Conservation (phyloP, 2,888 invertebrate genomes). For the Parasteatoda lunata region DNA sequence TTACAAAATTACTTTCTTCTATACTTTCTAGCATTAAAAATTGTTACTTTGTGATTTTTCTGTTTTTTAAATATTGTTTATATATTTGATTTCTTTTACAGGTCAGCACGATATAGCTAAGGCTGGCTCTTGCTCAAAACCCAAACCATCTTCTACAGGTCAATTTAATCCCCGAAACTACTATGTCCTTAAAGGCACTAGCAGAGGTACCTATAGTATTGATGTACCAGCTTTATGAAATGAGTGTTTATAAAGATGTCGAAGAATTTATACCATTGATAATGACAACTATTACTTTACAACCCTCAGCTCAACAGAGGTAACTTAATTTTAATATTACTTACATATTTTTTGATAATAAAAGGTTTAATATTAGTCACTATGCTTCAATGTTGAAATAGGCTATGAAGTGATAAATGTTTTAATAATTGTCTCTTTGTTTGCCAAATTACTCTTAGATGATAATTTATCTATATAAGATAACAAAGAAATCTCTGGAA, state of each 20-base stretch:
- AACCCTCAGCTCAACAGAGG: conserved; percentile 88
- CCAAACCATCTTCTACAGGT: conserved; percentile 84
- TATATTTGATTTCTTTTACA: conserved; percentile 75
- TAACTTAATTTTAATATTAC: conserved; percentile 76
- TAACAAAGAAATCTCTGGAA: neutral
- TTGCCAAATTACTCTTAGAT: neutral
- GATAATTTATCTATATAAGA: neutral
- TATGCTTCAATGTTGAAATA: too few species aligned
- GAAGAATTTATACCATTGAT: conserved; percentile 96
- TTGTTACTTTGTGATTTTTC: too few species aligned
- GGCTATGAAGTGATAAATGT: too few species aligned
- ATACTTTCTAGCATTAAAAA: too few species aligned
- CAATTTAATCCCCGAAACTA: conserved; percentile 93
- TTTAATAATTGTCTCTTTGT: too few species aligned
- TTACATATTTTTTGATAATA: neutral
- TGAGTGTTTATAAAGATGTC: conserved; percentile 94
- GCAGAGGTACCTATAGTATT: conserved; percentile 97
- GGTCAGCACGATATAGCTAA: too few species aligned
- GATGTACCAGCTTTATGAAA: conserved; percentile 98
- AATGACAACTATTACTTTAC: conserved; percentile 93
- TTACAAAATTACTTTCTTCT: too few species aligned
- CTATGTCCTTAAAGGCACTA: conserved; percentile 93
- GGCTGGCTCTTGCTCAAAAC: too few species aligned
- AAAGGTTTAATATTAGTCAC: too few species aligned
- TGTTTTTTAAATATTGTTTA: too few species aligned